Base-by-base conservation (phyloP, 2,113 vertebrate species). In the Epinephelus fuscoguttatus region DNA sequence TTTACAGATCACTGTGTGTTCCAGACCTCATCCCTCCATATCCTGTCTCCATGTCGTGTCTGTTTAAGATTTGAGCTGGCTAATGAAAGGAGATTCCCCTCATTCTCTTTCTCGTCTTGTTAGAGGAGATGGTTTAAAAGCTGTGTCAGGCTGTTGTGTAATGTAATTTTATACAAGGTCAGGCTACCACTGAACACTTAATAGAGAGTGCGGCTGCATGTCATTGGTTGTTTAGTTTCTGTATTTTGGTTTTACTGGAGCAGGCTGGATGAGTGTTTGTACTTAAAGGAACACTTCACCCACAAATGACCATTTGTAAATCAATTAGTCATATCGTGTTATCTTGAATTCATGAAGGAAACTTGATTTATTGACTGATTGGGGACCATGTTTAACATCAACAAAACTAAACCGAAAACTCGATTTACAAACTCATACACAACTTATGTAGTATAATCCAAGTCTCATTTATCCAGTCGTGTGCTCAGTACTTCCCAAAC, bases 1-100 rank as follows among this genome's bases (percentile, higher is more conserved):
- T 56, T 74, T 77, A 62, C 82, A 27, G 40, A 62, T 47, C 37
- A 33, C 10, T 1, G 0, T 27, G 45, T 70, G 82, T 21, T 81
- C n/a, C 70, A 75, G 77, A 89, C 37, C 57, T 78, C 59, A 80
- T 78, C 37, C 50, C 50, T 70, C 37, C 30, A 42, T 27, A 75
- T 68, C 18, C 5, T 30, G 18, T 81, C 57, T 71, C 13, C 45
- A 52, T 76, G 66, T 75, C 52, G 73, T 66, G 25, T 70, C 71
- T 47, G 8, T 47, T 47, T 53, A 19, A 45, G 6, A 47, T 55
- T 33, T 27, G 19, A 19, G 4, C 6, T 6, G 0, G 40, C 23
- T 66, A 56, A 81, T 79, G 33, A 19, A 11, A 76, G 4, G 21
- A 60, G 10, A 79, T 64, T 59, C 25, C 45, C 18, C 25, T 68